phyloP scores from a whole-genome alignment of 2,888 invertebrate species.

The Balanococcus diminutus region DNA sequence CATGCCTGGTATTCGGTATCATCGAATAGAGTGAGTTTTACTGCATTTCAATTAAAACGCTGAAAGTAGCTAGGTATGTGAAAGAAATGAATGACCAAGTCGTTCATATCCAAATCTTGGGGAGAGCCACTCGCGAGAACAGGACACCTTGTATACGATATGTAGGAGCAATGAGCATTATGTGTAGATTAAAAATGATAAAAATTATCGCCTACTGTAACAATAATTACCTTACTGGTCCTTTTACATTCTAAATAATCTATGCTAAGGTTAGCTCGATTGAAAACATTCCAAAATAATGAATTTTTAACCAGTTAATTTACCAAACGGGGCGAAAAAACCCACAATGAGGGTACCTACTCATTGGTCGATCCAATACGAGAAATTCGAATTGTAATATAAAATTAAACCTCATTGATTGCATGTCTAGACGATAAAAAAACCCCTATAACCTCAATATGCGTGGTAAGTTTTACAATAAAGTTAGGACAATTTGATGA shows the following conservation, averaged over 20 bases:
- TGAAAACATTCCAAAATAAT: neutral
- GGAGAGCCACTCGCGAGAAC: too few relatives aligned
- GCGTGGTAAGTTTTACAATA: neutral
- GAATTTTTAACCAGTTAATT: neutral
- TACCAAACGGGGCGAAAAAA: neutral
- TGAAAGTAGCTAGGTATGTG: too few relatives aligned
- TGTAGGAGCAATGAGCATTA: too few relatives aligned
- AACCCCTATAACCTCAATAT: neutral
- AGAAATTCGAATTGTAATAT: neutral
- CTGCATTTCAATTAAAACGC: too few relatives aligned
- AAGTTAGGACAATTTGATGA: too few relatives aligned
- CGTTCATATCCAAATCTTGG: too few relatives aligned
- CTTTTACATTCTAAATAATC: neutral
- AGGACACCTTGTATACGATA: too few relatives aligned
- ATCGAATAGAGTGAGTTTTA: too few relatives aligned
- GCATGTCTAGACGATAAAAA: neutral
- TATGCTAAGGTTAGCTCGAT: neutral
- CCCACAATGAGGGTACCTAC: neutral
- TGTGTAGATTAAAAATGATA: neutral
- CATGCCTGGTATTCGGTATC: too few relatives aligned
- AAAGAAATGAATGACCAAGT: too few relatives aligned
- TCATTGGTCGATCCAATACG: neutral
- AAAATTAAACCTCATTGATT: neutral
- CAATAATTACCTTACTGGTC: neutral
- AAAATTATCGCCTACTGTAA: neutral